phyloP scores from a whole-genome alignment of 2,113 vertebrate genomes.

The Centropus unirufus region DNA sequence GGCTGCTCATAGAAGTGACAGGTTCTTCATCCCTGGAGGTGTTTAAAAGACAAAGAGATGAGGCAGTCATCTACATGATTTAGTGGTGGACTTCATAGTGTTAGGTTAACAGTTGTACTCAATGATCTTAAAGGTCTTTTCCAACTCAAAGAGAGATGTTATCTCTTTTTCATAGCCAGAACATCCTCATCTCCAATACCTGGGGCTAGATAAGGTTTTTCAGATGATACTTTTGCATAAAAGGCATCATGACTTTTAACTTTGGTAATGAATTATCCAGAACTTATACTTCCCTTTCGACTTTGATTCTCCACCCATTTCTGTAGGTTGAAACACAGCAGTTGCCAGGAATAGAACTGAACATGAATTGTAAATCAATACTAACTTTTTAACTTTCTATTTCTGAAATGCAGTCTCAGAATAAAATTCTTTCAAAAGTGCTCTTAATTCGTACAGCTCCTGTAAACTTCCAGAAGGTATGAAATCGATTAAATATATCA shows the following conservation, averaged over 20 bases:
- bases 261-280: not conserved
- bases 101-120: too few relatives aligned
- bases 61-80: too few relatives aligned
- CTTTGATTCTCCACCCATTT: not conserved
- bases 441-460: not conserved
- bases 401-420: not conserved
- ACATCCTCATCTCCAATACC: not conserved
- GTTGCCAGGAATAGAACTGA: not conserved
- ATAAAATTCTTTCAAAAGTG: not conserved
- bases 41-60: too few relatives aligned
- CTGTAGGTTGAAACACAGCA: not conserved
- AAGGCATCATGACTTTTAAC: not conserved
- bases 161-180: not conserved
- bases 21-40: too few relatives aligned
- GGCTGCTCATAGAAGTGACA: too few relatives aligned
- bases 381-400: not conserved
- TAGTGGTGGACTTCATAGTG: too few relatives aligned
- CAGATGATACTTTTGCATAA: not conserved
- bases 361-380: not conserved
- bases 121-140: too few relatives aligned
- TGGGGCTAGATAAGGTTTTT: not conserved
- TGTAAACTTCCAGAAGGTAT: not conserved
- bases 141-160: not conserved
- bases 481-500: not conserved
- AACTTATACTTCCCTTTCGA: not conserved